Base-by-base conservation (phyloP, 2,113 vertebrate species). In the Phasianus colchicus region DNA sequence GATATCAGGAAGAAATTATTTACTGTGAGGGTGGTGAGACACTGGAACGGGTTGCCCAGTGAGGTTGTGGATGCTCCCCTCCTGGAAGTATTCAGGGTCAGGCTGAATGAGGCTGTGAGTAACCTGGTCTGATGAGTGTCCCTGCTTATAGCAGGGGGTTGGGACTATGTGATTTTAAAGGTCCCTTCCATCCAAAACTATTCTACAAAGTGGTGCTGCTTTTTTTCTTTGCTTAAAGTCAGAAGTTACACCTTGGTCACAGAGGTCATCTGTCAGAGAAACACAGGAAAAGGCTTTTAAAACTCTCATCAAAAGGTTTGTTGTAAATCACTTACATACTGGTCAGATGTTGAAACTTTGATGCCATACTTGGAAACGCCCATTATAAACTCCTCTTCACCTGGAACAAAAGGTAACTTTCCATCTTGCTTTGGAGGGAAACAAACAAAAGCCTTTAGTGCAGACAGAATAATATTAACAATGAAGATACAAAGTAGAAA, bases 321-420 rank as follows among this genome's bases (percentile, higher is more conserved):
- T 63, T 69, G 48, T 10, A 42, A 76, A 50, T 78, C 72, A 99
- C 99, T 99, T 98, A 99, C 99, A 98, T 98, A 99, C 90, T 99
- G 99, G 96, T 99, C 99, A 85, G 98, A 96, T 0, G 99, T 99
- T 36, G 98, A 98, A 42, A 99, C 98, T 98, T 99, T 99, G 93
- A 99, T 98, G 27, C 99, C 99, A 0, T 99, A 98, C 96, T 99
- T 99, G 66, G 99, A 99, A 88, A 99, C 99, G 48, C 98, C 98
- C 97, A 99, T 98, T 74, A 99, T 98, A 97, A 99, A 98, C 90
- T 99, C 99, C 96, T 99, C 99, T 69, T 99, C 99, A 96, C 97
- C 97, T 13, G 99, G 99, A 78, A 99, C 98, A 93, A 99, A 99
- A 40, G 99, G 99, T 96, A 99, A 96, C 96, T 99, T 99, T 98